A percentile compares a stretch with the other conserved stretches of the same genome.
These are phyloP conservation scores for Drosophila borborema DNA, from an alignment of 2,888 invertebrate genomes.

Conservation along the genomic window DNA sequence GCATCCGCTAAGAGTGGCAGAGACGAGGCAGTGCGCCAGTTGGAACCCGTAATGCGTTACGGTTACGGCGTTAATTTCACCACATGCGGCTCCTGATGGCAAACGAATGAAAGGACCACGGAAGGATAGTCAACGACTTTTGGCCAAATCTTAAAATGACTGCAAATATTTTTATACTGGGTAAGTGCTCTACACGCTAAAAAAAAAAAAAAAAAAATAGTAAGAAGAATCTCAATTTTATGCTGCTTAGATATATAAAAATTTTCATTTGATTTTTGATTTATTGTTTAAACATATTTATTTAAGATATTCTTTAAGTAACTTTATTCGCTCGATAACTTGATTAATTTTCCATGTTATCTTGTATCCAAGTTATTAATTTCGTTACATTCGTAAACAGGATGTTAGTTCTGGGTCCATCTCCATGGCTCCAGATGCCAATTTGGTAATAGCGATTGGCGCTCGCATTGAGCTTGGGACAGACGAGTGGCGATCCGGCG, in stretches of 20 bases:
- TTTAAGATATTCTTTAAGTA: too few species aligned
- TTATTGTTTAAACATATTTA: too few species aligned
- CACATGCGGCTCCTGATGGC: conserved; percentile 61
- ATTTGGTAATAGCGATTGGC: conserved; percentile 23
- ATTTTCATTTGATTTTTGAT: too few species aligned
- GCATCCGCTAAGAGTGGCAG: conserved; percentile 23
- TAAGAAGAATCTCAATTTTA: too few species aligned
- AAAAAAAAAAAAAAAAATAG: too few species aligned
- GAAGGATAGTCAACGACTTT: conserved; percentile 26
- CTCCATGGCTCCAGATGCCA: conserved; percentile 28
- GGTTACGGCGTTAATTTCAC: conserved; percentile 62
- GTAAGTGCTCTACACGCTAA: neutral
- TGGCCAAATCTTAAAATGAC: conserved; percentile 32
- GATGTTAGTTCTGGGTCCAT: accelerated
- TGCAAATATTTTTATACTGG: neutral
- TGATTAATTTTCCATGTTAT: too few species aligned
- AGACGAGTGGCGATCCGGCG: conserved; percentile 24
- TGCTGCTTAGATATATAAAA: too few species aligned
- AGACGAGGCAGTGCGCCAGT: conserved; percentile 27
- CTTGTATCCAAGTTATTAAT: conserved; percentile 18
- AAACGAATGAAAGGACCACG: conserved; percentile 4
- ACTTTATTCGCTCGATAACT: too few species aligned
- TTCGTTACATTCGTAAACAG: neutral
- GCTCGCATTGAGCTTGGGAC: neutral
- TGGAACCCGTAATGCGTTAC: conserved; percentile 58